phyloP scores from a whole-genome alignment of 2,113 vertebrate species.

The Toxostoma redivivum region DNA sequence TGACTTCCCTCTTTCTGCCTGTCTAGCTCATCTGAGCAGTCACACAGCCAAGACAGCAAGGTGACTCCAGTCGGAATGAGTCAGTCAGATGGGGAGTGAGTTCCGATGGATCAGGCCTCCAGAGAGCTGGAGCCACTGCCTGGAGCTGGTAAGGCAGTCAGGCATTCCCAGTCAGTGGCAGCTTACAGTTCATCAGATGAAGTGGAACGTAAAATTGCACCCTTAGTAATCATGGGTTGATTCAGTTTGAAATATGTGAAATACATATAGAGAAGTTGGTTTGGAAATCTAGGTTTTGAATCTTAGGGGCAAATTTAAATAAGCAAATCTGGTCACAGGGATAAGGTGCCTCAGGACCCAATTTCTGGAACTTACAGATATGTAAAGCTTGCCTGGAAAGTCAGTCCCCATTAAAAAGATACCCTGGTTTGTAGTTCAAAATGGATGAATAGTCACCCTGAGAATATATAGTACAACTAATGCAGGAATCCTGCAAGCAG shows the following conservation, averaged over 20 bases:
- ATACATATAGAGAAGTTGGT: neutral
- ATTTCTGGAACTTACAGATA: neutral
- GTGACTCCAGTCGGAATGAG: neutral
- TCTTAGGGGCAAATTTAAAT: neutral
- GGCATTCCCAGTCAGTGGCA: neutral
- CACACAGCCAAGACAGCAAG: neutral
- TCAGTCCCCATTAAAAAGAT: neutral
- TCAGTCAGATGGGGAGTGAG: accelerated
- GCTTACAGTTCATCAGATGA: neutral
- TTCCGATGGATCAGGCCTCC: neutral
- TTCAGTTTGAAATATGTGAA: neutral
- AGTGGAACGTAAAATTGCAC: neutral
- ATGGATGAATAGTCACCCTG: neutral
- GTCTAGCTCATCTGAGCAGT: neutral
- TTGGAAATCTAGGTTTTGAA: neutral
- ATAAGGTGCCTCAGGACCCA: neutral
- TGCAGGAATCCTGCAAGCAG: neutral
- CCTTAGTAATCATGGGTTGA: neutral
- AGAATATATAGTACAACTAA: neutral
- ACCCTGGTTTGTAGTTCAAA: neutral
- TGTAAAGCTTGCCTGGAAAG: neutral
- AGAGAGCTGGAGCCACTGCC: neutral
- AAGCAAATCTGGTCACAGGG: neutral
- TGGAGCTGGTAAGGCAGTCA: neutral
- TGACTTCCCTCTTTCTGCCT: neutral